Conservation (phyloP, 2,797 vertebrate genomes). For the Synanceia verrucosa region DNA sequence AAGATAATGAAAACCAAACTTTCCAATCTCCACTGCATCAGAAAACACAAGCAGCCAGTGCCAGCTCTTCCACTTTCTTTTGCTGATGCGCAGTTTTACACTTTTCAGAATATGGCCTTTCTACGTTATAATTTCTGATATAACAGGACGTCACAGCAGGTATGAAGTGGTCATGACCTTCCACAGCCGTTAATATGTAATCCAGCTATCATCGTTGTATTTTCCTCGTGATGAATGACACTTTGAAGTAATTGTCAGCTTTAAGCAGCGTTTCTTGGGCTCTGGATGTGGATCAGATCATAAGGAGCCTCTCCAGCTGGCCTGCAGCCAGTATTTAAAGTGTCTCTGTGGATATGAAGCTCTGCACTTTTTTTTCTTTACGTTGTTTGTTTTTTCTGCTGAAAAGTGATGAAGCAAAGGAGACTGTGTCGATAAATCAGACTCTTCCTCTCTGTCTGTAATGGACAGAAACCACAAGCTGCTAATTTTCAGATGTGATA, state of each 20-base stretch:
- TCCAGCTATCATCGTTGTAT: neutral
- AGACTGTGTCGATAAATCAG: slow-evolving; percentile 26
- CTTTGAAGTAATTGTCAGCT: slow-evolving; percentile 18
- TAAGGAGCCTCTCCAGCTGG: slow-evolving; percentile 1
- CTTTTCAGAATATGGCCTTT: too few species aligned
- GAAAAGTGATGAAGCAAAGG: slow-evolving; percentile 12
- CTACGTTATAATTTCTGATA: too few species aligned
- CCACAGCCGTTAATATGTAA: neutral
- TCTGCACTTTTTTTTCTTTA: slow-evolving; percentile 5
- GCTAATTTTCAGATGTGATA: slow-evolving; percentile 7
- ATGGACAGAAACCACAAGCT: slow-evolving; percentile 5
- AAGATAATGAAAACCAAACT: too few species aligned
- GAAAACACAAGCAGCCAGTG: neutral
- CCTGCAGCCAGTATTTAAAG: slow-evolving; percentile 31
- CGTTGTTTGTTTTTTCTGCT: slow-evolving; percentile 8
- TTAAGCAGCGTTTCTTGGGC: slow-evolving; percentile 1
- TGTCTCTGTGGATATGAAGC: slow-evolving; percentile 15
- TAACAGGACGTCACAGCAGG: neutral
- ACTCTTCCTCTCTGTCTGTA: neutral
- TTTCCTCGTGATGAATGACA: slow-evolving; percentile 25
- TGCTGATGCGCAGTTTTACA: too few species aligned
- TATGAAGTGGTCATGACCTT: neutral
- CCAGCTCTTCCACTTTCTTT: too few species aligned
- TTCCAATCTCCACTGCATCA: too few species aligned
- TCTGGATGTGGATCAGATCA: slow-evolving; percentile 5